These are phyloP conservation scores for Zoroaster sp. DNA, from an alignment of 53 echinoderm and acorn worm species.

Conservation along the genomic window DNA sequence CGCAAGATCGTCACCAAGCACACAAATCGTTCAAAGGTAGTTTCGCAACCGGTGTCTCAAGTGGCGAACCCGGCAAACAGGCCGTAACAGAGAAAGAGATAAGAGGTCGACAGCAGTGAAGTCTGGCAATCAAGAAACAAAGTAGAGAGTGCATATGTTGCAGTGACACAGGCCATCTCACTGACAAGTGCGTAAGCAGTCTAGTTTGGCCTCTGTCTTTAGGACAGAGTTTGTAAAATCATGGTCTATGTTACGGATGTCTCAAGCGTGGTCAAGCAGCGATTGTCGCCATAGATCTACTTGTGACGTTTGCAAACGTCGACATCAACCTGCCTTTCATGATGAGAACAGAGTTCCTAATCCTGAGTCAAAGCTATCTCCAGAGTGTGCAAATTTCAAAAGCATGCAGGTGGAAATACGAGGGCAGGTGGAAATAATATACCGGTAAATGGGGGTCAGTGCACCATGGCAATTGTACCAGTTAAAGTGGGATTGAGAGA, in stretches of 20 bases:
- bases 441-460: constrained; percentile 29
- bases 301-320: constrained; percentile 18
- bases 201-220: not conserved
- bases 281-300: not conserved
- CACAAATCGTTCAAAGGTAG: not conserved
- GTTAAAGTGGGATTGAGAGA: constrained; percentile 28
- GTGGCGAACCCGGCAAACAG: not conserved
- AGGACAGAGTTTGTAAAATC: constrained; percentile 4
- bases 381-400: constrained; percentile 8
- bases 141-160: not conserved
- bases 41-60: not conserved
- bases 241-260: constrained; percentile 17
- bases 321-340: constrained; percentile 21
- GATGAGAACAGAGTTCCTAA: constrained; percentile 20
- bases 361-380: not conserved
- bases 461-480: constrained; percentile 59
- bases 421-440: not conserved
- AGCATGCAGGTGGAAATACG: no score
- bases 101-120: not conserved
- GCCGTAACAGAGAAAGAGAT: not conserved
- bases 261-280: constrained; percentile 1
- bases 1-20: not conserved
- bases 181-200: not conserved
- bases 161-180: not conserved
- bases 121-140: not conserved